phyloP scores from a whole-genome alignment of 2,888 invertebrate species.

The Tetragnatha montana region DNA sequence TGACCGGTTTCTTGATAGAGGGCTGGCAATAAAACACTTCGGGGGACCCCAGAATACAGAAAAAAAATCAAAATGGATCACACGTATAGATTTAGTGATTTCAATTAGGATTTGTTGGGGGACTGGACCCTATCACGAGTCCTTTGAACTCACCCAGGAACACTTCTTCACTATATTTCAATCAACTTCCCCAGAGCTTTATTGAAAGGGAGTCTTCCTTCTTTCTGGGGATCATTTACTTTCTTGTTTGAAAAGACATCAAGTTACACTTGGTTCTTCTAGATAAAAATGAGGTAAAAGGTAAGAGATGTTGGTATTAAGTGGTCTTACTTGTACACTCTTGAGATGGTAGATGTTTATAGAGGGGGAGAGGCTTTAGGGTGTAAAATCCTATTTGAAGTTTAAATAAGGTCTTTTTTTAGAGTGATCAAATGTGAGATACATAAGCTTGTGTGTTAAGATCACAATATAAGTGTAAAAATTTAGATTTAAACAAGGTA shows the following conservation, averaged over 20 bases:
- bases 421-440: too few species aligned
- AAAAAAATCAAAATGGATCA: conserved; percentile 34
- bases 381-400: too few species aligned
- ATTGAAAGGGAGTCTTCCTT: neutral
- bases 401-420: too few species aligned
- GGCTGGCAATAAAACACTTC: conserved; percentile 9
- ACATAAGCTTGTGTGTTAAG: too few species aligned
- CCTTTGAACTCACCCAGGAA: neutral
- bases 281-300: too few species aligned
- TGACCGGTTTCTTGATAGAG: conserved; percentile 4
- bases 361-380: too few species aligned
- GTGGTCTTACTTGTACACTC: too few species aligned
- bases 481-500: too few species aligned
- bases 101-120: conserved; percentile 19
- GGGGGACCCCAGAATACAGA: neutral
- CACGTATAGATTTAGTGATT: conserved; percentile 18
- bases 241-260: neutral
- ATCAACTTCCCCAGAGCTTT: neutral
- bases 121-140: neutral
- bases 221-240: neutral
- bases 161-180: neutral
- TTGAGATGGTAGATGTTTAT: too few species aligned
- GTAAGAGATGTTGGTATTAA: too few species aligned
- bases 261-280: neutral
- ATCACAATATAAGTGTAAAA: too few species aligned